Conservation (phyloP, 2,113 vertebrate species). For the Forbesichthys papilliferus region DNA sequence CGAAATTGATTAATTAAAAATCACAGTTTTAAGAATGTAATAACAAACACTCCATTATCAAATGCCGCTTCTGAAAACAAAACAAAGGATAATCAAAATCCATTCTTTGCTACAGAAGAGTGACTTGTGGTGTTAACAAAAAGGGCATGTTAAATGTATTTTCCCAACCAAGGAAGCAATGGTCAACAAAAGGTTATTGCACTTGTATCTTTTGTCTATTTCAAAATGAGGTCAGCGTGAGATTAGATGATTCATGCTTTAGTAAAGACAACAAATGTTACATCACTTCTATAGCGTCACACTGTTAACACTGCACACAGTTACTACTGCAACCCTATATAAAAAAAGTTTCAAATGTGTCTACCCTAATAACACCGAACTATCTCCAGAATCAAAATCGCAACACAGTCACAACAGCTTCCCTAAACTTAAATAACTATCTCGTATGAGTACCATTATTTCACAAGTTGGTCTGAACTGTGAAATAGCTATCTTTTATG, state of each 20-base stretch:
- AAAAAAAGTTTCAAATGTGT: slow-evolving; percentile 33
- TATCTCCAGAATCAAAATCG: slow-evolving; percentile 65
- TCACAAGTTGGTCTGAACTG: slow-evolving; percentile 40
- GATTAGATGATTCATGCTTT: slow-evolving; percentile 71
- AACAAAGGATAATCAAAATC: slow-evolving; percentile 59
- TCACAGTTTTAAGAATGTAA: slow-evolving; percentile 77
- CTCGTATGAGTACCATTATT: slow-evolving; percentile 40
- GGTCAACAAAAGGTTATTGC: slow-evolving; percentile 79
- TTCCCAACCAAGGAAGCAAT: slow-evolving; percentile 69
- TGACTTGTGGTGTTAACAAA: slow-evolving; percentile 71
- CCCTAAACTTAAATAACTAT: slow-evolving; percentile 41
- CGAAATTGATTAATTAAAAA: slow-evolving; percentile 65
- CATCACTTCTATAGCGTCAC: slow-evolving; percentile 72
- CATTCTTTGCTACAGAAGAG: slow-evolving; percentile 64
- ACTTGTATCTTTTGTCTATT: slow-evolving; percentile 73
- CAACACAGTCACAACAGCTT: slow-evolving; percentile 68
- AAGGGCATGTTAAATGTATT: slow-evolving; percentile 51
- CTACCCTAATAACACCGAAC: slow-evolving; percentile 66
- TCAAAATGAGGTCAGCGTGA: slow-evolving; percentile 72
- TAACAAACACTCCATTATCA: slow-evolving; percentile 69
- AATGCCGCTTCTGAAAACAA: slow-evolving; percentile 66
- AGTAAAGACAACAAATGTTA: slow-evolving; percentile 70
- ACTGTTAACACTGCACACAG: slow-evolving; percentile 75
- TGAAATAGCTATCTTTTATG: slow-evolving; percentile 33
- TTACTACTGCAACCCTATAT: slow-evolving; percentile 70